Percentiles rank a stretch among this genome's conserved stretches.
phyloP scores from a whole-genome alignment of 1,140 invertebrate genomes.

The Panagrolaimus sp. region DNA sequence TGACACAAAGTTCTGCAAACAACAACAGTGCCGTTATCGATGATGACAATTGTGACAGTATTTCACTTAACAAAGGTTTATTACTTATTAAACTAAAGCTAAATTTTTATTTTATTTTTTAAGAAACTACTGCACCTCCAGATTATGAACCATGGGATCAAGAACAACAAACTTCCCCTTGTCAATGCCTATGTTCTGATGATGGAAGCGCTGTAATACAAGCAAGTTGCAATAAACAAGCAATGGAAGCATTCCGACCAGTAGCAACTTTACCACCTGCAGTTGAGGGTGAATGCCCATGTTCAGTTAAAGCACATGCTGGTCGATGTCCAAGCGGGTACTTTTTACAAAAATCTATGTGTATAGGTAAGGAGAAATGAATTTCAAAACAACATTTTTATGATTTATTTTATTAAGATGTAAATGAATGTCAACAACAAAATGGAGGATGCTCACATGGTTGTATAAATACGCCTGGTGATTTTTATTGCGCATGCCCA shows the following conservation, averaged over 20 bases:
- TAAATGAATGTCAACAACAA: slow-evolving; percentile 68
- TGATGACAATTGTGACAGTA: slow-evolving; percentile 42
- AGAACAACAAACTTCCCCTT: slow-evolving; percentile 11
- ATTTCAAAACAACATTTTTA: slow-evolving; percentile 62
- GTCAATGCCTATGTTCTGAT: slow-evolving; percentile 18
- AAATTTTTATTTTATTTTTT: neutral
- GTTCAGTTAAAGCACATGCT: slow-evolving; percentile 24
- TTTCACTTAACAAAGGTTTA: slow-evolving; percentile 37
- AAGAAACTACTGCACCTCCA: slow-evolving; percentile 24
- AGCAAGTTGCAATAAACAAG: slow-evolving; percentile 18
- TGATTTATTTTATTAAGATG: slow-evolving; percentile 61
- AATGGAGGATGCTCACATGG: slow-evolving; percentile 66
- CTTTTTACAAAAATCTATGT: slow-evolving; percentile 18
- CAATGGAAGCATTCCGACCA: slow-evolving; percentile 22
- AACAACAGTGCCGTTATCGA: slow-evolving; percentile 28
- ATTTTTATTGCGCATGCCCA: slow-evolving; percentile 73
- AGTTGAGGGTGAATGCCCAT: slow-evolving; percentile 36
- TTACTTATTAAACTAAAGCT: neutral
- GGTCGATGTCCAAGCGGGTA: slow-evolving; percentile 46
- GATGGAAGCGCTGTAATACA: slow-evolving; percentile 22
- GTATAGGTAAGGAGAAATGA: slow-evolving; percentile 58
- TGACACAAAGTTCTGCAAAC: slow-evolving; percentile 22
- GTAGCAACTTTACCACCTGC: slow-evolving; percentile 40
- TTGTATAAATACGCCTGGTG: slow-evolving; percentile 70
- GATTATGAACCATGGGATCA: slow-evolving; percentile 15